Evolutionary conservation across 2,797 vertebrate species (phyloP).

Genomic region (Sitta carolinensis): DNA sequence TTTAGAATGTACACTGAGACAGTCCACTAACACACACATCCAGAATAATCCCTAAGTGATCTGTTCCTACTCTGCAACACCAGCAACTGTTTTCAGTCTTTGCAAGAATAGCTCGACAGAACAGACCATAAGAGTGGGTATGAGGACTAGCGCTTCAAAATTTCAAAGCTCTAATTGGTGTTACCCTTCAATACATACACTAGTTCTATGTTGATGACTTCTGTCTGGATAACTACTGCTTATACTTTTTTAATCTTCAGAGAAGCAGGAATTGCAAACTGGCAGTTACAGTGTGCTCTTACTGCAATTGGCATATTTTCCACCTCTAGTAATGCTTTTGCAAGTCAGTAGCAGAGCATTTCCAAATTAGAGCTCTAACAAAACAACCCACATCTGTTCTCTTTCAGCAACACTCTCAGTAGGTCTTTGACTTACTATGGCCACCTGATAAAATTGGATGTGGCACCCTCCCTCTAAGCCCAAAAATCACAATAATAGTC

Average conservation of each 20-base stretch:
- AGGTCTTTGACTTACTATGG: neutral
- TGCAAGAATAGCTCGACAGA: neutral
- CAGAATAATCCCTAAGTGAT: neutral
- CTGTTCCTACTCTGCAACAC: neutral
- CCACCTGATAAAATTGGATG: slow-evolving; percentile 51
- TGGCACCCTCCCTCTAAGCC: neutral
- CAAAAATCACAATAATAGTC: neutral
- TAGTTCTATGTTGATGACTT: neutral
- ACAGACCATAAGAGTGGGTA: neutral
- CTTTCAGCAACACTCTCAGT: slow-evolving; percentile 37
- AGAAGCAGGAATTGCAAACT: neutral
- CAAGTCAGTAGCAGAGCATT: neutral
- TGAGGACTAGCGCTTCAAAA: rapidly evolving
- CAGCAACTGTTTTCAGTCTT: neutral
- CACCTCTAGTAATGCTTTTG: slow-evolving; percentile 28
- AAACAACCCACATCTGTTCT: slow-evolving; percentile 59
- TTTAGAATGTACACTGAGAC: neutral
- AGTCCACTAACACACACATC: neutral
- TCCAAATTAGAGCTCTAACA: slow-evolving; percentile 38
- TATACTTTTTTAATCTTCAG: neutral
- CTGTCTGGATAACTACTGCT: neutral
- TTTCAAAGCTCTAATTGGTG: neutral
- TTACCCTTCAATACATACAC: neutral
- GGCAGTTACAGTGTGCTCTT: neutral
- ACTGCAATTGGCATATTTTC: slow-evolving; percentile 27